phyloP scores from a whole-genome alignment of 64 coral and sea anemone species.

The Platygyra sinensis region DNA sequence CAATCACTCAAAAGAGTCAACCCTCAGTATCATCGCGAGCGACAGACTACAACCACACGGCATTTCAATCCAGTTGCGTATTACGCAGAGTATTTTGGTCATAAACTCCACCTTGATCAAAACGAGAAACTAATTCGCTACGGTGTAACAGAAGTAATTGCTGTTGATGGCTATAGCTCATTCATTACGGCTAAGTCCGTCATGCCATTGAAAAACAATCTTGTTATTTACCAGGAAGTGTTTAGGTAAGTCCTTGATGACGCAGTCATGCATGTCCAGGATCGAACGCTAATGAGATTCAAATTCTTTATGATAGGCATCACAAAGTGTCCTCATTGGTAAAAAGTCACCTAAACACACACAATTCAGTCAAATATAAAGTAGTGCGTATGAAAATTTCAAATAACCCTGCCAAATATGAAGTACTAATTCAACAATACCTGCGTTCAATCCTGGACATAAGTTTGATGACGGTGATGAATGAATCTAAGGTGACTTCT shows the following conservation, averaged over 20 bases:
- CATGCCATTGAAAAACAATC: slow-evolving; percentile 72
- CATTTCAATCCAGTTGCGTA: slow-evolving; percentile 33
- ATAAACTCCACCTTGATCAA: slow-evolving; percentile 37
- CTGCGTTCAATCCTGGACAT: no score
- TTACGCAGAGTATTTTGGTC: slow-evolving; percentile 32
- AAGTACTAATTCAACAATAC: no score
- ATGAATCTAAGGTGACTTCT: no score
- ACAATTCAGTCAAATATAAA: no score
- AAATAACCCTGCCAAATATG: no score
- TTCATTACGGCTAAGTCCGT: neutral
- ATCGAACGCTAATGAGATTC: no score
- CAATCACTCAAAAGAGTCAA: neutral
- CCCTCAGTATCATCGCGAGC: slow-evolving; percentile 4
- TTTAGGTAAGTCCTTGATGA: slow-evolving; percentile 40
- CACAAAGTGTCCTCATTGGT: no score
- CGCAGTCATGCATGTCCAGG: no score
- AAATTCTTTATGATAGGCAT: no score
- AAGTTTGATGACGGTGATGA: no score
- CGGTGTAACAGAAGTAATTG: slow-evolving; percentile 25
- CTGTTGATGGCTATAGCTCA: slow-evolving; percentile 37
- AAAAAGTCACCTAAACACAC: no score
- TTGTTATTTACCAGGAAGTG: slow-evolving; percentile 53
- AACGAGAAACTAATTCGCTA: slow-evolving; percentile 38
- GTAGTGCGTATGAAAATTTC: no score
- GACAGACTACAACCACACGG: slow-evolving; percentile 9